Percentiles rank a stretch among this genome's conserved stretches.
Evolutionary conservation across 2,888 invertebrate species (phyloP).

Genomic region (Eupithecia subfuscata): DNA sequence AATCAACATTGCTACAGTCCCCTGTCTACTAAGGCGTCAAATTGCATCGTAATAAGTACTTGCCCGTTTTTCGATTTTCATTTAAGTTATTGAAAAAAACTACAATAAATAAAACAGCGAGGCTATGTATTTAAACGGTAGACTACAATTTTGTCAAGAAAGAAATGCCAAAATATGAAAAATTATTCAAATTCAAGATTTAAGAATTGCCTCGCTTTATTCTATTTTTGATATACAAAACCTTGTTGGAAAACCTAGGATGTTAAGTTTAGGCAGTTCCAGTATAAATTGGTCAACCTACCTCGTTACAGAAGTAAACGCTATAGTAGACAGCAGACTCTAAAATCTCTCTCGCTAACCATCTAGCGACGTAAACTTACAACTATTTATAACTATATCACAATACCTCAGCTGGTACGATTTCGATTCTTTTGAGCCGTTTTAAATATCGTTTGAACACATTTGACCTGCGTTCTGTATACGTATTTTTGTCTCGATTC

Average conservation of each 20-base stretch:
- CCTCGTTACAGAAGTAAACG: background rate
- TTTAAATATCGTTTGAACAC: slow-evolving; percentile 56
- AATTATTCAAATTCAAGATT: background rate
- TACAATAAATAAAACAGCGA: background rate
- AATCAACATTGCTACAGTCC: slow-evolving; percentile 23
- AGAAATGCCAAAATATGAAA: background rate
- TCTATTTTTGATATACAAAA: no score
- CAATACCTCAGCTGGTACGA: slow-evolving; percentile 57
- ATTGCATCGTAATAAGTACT: background rate
- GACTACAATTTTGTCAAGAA: background rate
- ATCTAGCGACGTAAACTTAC: slow-evolving; percentile 43
- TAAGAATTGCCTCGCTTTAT: background rate
- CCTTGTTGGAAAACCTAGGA: no score
- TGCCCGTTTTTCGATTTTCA: background rate
- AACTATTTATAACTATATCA: slow-evolving; percentile 58
- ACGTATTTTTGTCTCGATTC: background rate
- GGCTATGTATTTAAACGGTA: background rate
- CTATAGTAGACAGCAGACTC: slow-evolving; percentile 20
- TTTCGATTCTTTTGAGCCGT: slow-evolving; percentile 9
- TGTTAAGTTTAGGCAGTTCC: no score
- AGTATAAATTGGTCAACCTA: no score
- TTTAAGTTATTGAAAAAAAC: background rate
- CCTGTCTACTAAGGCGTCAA: slow-evolving; percentile 11
- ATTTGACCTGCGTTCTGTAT: slow-evolving; percentile 63
- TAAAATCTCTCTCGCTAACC: slow-evolving; percentile 35